A percentile compares a stretch with the other conserved stretches of the same genome.
Evolutionary conservation across 64 coral and sea anemone species (phyloP).

Genomic region (Trachythela sp.): DNA sequence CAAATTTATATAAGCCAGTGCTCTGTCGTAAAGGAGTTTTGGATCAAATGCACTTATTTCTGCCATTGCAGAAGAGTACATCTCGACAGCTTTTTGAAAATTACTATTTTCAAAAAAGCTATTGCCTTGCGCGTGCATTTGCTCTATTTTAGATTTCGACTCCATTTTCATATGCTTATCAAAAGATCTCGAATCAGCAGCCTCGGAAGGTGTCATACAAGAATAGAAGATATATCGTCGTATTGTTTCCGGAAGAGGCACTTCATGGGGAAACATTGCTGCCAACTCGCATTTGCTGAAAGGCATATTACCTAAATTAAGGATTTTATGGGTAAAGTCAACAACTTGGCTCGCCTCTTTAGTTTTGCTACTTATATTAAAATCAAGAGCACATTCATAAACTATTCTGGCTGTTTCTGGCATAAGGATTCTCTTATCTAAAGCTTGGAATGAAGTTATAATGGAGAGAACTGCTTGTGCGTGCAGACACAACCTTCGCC

Average conservation of each 20-base stretch:
- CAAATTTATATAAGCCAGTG: not conserved
- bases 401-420: too few species aligned
- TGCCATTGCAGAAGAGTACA: not conserved
- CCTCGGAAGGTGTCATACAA: not conserved
- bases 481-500: too few species aligned
- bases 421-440: too few species aligned
- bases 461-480: too few species aligned
- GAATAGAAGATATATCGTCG: not conserved
- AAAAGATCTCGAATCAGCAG: not conserved
- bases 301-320: not conserved
- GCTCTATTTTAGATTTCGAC: not conserved
- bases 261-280: too few species aligned
- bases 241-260: conserved; percentile 9
- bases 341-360: conserved; percentile 4
- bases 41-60: too few species aligned
- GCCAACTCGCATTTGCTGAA: not conserved
- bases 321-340: not conserved
- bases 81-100: not conserved
- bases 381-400: too few species aligned
- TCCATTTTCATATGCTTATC: not conserved
- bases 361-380: not conserved
- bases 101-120: not conserved
- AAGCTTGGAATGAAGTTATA: too few species aligned
- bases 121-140: not conserved
- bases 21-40: not conserved